A percentile compares a stretch with the other conserved stretches of the same genome.
Evolutionary conservation across 92 coral and sea anemone genomes (phyloP).

Genomic region (Parazoanthus atlanticus): DNA sequence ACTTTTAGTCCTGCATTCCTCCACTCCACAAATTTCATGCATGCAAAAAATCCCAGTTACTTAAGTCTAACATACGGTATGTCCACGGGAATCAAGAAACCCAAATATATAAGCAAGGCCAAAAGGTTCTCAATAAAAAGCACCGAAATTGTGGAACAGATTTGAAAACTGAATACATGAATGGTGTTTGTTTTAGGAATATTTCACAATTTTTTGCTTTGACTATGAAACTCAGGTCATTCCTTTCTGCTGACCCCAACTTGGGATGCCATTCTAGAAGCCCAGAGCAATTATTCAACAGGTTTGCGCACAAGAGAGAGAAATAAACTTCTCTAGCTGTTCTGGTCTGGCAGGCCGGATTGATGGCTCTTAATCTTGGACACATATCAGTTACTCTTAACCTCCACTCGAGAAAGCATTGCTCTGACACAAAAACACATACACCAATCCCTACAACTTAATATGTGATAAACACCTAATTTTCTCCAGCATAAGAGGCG

Average conservation of each 20-base stretch:
- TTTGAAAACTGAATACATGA: background rate
- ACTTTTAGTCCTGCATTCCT: background rate
- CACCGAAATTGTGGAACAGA: background rate
- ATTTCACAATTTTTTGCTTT: background rate
- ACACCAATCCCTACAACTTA: constrained; percentile 33
- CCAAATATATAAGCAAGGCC: background rate
- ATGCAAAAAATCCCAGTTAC: constrained; percentile 56
- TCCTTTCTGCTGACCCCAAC: background rate
- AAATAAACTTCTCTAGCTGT: background rate
- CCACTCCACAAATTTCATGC: constrained; percentile 47
- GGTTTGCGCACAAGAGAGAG: too few relatives aligned
- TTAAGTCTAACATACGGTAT: background rate
- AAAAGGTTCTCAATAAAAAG: background rate
- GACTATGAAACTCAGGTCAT: background rate
- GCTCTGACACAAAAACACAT: constrained; percentile 13
- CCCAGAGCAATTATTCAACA: background rate
- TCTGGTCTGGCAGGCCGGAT: background rate
- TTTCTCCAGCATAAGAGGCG: constrained; percentile 17
- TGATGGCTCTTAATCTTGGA: background rate
- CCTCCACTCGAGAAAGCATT: constrained; percentile 21
- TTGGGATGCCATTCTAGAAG: background rate
- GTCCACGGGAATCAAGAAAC: background rate
- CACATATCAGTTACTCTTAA: constrained; percentile 31
- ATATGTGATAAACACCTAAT: constrained; percentile 20
- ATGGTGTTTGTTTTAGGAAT: background rate